phyloP scores from a whole-genome alignment of 2,888 invertebrate species.

The Noctua comes region DNA sequence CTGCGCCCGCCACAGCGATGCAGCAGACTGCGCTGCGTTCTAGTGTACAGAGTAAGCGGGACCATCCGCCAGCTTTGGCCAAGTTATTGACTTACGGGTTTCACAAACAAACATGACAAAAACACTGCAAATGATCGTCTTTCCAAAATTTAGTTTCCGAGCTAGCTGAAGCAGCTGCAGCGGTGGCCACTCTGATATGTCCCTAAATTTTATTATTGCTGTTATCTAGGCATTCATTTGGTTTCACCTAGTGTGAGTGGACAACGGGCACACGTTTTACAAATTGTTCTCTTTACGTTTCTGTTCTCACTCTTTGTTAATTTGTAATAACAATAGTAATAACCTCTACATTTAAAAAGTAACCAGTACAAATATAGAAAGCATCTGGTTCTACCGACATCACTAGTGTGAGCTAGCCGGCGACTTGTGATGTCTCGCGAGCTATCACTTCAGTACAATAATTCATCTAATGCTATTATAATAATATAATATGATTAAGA shows the following conservation, averaged over 20 bases:
- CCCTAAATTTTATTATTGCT: background rate
- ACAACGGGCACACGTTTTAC: background rate
- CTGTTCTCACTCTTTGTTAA: background rate
- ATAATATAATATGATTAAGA: slow-evolving; percentile 42
- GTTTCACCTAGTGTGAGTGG: background rate
- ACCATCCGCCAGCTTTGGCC: background rate
- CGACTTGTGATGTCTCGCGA: background rate
- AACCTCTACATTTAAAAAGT: background rate
- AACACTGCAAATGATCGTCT: background rate
- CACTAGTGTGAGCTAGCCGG: background rate
- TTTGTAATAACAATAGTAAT: background rate
- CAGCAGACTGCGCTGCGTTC: too few relatives aligned
- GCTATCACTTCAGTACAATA: background rate
- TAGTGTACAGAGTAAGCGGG: background rate
- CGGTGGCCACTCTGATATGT: background rate
- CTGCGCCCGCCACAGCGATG: too few relatives aligned
- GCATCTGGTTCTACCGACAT: background rate
- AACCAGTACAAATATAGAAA: background rate
- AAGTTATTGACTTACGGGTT: background rate
- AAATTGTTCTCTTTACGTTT: background rate
- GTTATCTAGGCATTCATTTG: background rate
- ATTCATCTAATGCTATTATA: slow-evolving; percentile 49
- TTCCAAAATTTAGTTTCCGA: background rate
- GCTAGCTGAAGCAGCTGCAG: background rate
- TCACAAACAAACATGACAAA: background rate